Percentiles rank a stretch among this genome's conserved stretches.
phyloP scores from a whole-genome alignment of 2,797 vertebrate species.

The Crypturellus tataupa region DNA sequence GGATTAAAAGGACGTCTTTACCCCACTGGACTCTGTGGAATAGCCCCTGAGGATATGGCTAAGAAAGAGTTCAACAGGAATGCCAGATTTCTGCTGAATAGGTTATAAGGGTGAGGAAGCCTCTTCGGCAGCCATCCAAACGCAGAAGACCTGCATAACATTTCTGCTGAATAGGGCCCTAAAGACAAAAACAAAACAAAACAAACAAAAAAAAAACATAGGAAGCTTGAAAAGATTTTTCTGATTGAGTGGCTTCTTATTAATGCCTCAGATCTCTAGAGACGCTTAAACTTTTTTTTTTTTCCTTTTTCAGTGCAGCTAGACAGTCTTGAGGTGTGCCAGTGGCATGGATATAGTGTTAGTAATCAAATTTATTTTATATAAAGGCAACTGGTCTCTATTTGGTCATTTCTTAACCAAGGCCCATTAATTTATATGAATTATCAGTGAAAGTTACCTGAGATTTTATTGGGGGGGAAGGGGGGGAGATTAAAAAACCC shows the following conservation, averaged over 20 bases:
- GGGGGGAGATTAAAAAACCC: neutral
- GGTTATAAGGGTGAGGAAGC: constrained; percentile 81
- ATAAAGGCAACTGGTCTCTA: neutral
- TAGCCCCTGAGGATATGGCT: constrained; percentile 80
- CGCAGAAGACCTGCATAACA: constrained; percentile 80
- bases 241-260: constrained; percentile 59
- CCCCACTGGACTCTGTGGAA: constrained; percentile 80
- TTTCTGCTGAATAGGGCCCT: constrained; percentile 80
- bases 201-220: constrained; percentile 71
- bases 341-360: constrained; percentile 29
- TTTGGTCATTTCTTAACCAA: constrained; percentile 32
- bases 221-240: constrained; percentile 76
- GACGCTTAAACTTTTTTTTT: constrained; percentile 29
- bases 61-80: constrained; percentile 81
- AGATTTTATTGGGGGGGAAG: neutral
- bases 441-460: constrained; percentile 18
- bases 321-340: constrained; percentile 62
- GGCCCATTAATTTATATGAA: neutral
- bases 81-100: constrained; percentile 82
- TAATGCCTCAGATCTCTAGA: constrained; percentile 41
- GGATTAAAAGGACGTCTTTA: constrained; percentile 78
- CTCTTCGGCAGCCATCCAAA: constrained; percentile 82
- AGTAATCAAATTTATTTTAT: constrained; percentile 19
- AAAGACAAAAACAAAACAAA: constrained; percentile 79
- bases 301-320: constrained; percentile 25